Evolutionary conservation across 2,113 vertebrate genomes (phyloP).

Genomic region (Bostrychus sinensis): DNA sequence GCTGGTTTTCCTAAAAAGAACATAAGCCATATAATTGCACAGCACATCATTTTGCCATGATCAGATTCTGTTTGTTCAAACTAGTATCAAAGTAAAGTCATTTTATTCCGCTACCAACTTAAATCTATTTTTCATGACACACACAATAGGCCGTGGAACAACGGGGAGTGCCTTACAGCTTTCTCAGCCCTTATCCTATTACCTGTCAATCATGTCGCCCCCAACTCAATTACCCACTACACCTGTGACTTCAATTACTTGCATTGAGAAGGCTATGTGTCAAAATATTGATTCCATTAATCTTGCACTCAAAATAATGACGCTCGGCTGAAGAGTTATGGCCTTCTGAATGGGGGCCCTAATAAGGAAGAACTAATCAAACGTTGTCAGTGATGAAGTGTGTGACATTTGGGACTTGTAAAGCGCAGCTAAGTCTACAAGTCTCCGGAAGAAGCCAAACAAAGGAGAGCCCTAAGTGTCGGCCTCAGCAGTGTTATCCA

Average conservation of each 20-base stretch:
- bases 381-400: slow-evolving; percentile 63
- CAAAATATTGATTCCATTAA: slow-evolving; percentile 76
- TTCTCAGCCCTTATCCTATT: slow-evolving; percentile 57
- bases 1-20: too few relatives aligned
- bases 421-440: slow-evolving; percentile 44
- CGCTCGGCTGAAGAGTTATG: slow-evolving; percentile 55
- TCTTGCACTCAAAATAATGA: slow-evolving; percentile 69
- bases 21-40: not conserved
- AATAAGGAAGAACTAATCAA: slow-evolving; percentile 66
- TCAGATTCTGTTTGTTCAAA: too few relatives aligned
- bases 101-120: not conserved
- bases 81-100: not conserved
- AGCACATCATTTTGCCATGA: too few relatives aligned
- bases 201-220: slow-evolving; percentile 55
- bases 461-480: slow-evolving; percentile 42
- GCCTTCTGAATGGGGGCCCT: slow-evolving; percentile 52
- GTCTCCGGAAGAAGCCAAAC: slow-evolving; percentile 39
- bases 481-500: slow-evolving; percentile 49
- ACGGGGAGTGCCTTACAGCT: slow-evolving; percentile 33
- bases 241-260: slow-evolving; percentile 64
- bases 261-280: slow-evolving; percentile 55
- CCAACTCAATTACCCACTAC: slow-evolving; percentile 47
- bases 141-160: slow-evolving; percentile 20
- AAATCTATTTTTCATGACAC: slow-evolving; percentile 33
- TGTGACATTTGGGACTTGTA: slow-evolving; percentile 68